A percentile compares a stretch with the other conserved stretches of the same genome.
Conservation (phyloP, 30 jellyfish, hydroid and myxozoan species). For the Hydra vulgaris region DNA sequence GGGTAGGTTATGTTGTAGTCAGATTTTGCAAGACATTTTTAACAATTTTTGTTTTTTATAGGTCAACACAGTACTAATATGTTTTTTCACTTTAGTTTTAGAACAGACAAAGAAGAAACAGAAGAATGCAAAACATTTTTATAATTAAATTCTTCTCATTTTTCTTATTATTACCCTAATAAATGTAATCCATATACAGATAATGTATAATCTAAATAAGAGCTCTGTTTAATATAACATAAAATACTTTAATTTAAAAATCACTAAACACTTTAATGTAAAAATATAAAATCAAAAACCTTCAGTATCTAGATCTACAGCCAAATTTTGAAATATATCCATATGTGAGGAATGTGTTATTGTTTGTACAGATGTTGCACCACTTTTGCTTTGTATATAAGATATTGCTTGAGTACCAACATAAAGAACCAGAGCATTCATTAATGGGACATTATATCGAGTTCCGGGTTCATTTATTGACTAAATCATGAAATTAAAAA, state of each 20-base stretch:
- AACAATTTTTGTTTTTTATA: too few relatives aligned
- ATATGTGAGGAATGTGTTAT: constrained; percentile 93
- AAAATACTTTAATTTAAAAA: neutral
- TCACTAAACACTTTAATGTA: neutral
- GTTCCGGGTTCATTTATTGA: constrained; percentile 77
- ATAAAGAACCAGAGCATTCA: constrained; percentile 87
- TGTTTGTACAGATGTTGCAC: constrained; percentile 85
- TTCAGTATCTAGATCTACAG: constrained; percentile 94
- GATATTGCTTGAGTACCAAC: constrained; percentile 97
- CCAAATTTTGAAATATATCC: constrained; percentile 95
- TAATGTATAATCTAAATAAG: too few relatives aligned
- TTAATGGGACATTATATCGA: constrained; percentile 76
- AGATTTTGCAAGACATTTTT: too few relatives aligned
- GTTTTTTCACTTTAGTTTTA: too few relatives aligned
- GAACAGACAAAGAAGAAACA: too few relatives aligned
- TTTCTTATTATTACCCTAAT: too few relatives aligned
- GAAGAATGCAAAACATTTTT: too few relatives aligned
- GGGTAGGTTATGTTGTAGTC: too few relatives aligned
- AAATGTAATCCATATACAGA: too few relatives aligned
- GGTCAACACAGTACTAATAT: too few relatives aligned
- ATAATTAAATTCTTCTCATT: too few relatives aligned
- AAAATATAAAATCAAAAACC: constrained; percentile 23
- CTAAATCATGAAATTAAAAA: constrained; percentile 10
- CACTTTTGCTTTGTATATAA: constrained; percentile 87
- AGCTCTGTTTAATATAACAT: too few relatives aligned